Base-by-base conservation (phyloP, 1,140 invertebrate genomes). In the Oryctes rhinoceros region DNA sequence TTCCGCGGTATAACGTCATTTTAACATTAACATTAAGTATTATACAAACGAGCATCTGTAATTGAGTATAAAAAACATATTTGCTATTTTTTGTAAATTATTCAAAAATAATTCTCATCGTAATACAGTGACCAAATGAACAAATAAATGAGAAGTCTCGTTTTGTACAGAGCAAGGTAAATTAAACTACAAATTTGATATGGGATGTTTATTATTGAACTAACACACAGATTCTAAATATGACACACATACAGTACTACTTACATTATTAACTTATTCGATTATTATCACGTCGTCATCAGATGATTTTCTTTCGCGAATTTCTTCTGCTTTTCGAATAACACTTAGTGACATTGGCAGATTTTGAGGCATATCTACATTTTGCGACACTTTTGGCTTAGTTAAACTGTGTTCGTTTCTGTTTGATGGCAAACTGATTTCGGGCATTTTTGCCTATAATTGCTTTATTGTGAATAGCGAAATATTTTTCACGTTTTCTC, bases 271-370 rank as follows among this genome's bases (percentile, higher is more conserved):
- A 18, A 24, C 48, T 82, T 79, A 84, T 78, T 84, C 83, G 44
- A 84, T 84, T 59, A 84, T 76, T 76, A 84, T 84, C n/a, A 84
- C 81, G 76, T 84, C 83, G 80, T 84, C 83, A 74, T 83, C 82
- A 6, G 81, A 78, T 71, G 77, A 47, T 67, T 83, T 83, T 30
- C 65, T 77, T 30, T 80, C 80, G 39, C 47, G 53, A 48, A 78
- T 81, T 80, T 81, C 81, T n/a, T 80, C 67, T 18, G 78, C 24
- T 79, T 84, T 83, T 76, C 83, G 82, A 15, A 79, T 79, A 20
- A 84, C 80, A 80, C 82, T 82, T 47, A 83, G 62, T 13, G 81
- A 81, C 11, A 83, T 76, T 20, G 83, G 83, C 48, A 84, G 24
- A 67, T 81, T 80, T 76, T 82, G 37, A 20, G 79, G 82, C 37